Conservation (phyloP, 37 sponge, comb jelly and placozoan species). For the Chondrosia reniformis region DNA sequence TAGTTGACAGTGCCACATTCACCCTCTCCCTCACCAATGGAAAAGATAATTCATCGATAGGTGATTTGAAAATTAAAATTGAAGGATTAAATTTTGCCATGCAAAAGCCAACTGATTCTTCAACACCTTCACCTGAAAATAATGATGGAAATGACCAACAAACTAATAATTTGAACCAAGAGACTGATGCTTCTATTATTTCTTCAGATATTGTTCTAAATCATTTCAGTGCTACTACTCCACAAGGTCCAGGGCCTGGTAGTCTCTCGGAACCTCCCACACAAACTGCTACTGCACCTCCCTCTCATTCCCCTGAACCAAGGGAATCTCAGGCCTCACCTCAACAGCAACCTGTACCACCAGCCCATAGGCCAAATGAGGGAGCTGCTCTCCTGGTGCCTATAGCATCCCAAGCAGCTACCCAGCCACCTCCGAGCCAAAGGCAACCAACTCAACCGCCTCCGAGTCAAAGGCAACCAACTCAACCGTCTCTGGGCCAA, state of each 20-base stretch:
- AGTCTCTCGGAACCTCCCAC: no score
- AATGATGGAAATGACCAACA: no score
- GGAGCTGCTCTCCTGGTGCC: no score
- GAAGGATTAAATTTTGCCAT: conserved; percentile 19
- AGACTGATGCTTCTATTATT: no score
- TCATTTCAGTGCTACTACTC: no score
- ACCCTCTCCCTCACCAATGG: conserved; percentile 1
- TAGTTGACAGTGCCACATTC: conserved; percentile 4
- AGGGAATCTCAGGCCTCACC: no score
- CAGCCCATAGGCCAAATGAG: no score
- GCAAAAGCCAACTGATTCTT: no score
- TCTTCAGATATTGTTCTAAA: no score
- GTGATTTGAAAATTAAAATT: conserved; percentile 37
- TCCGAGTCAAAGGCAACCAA: background rate
- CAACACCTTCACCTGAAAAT: background rate
- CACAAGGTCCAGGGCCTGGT: no score
- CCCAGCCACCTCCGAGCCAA: background rate
- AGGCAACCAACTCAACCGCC: conserved; percentile 7
- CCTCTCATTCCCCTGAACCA: no score
- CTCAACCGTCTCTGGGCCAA: background rate
- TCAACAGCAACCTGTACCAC: background rate
- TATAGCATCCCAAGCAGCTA: background rate
- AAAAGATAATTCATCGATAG: conserved; percentile 16
- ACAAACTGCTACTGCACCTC: background rate
- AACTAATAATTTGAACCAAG: no score